Conservation (phyloP, 2,113 vertebrate genomes). For the Probosciger aterrimus region DNA sequence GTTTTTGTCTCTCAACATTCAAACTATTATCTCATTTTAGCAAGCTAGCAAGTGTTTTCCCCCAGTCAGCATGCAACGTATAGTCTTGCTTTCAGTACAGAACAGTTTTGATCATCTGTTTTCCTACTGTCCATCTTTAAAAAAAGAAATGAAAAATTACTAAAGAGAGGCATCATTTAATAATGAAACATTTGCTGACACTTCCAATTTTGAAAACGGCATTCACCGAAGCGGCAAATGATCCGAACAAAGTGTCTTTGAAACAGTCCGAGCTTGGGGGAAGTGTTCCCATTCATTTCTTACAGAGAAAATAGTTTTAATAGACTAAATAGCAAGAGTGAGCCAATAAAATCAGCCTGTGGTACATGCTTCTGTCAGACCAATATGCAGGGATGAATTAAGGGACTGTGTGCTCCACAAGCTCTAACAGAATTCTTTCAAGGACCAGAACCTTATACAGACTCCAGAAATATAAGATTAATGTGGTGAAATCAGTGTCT, state of each 20-base stretch:
- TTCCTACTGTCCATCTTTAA: background rate
- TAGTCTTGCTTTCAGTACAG: background rate
- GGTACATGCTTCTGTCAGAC: fast-evolving
- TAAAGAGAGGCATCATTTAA: background rate
- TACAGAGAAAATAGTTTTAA: background rate
- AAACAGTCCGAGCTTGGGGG: background rate
- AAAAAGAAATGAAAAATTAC: background rate
- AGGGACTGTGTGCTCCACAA: background rate
- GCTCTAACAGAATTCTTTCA: background rate
- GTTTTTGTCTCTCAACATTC: slow-evolving; percentile 39
- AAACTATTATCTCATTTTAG: slow-evolving; percentile 44
- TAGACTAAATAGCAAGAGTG: background rate
- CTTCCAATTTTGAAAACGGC: background rate
- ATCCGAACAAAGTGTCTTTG: background rate
- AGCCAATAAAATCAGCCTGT: background rate
- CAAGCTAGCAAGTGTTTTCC: slow-evolving; percentile 26
- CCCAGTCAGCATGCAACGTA: background rate
- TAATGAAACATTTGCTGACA: background rate
- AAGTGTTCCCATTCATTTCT: background rate
- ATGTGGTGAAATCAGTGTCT: background rate
- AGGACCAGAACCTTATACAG: background rate
- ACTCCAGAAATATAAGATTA: background rate
- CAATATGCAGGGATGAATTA: background rate
- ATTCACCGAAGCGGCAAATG: background rate
- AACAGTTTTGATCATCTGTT: background rate